Evolutionary conservation across 2,888 invertebrate genomes (phyloP).

Genomic region (Macroteleia sp.): DNA sequence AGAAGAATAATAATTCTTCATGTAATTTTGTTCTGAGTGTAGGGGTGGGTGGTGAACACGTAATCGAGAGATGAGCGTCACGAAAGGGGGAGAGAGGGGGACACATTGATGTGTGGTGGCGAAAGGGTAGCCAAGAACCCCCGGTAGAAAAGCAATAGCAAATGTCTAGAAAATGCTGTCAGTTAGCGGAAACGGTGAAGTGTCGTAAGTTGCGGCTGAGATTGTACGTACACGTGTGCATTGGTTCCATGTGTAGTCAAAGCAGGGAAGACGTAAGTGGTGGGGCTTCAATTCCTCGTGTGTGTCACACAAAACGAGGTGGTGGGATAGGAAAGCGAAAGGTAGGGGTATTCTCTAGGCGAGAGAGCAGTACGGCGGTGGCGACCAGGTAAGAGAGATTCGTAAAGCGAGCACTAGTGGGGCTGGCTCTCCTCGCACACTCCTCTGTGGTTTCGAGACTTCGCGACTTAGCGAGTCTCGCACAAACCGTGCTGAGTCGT

Average conservation of each 20-base stretch:
- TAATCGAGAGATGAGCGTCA: not conserved
- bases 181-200: constrained; percentile 49
- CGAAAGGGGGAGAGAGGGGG: constrained; percentile 14
- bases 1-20: no score
- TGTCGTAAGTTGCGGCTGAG: constrained; percentile 57
- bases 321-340: constrained; percentile 73
- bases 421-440: constrained; percentile 82
- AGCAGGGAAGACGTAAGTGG: constrained; percentile 56
- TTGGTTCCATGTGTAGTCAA: constrained; percentile 62
- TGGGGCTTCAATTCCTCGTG: constrained; percentile 71
- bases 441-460: constrained; percentile 74
- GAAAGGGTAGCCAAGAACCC: constrained; percentile 18
- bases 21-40: no score
- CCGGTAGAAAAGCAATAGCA: constrained; percentile 16
- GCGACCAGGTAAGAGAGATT: constrained; percentile 80
- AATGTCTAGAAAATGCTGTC: constrained; percentile 46
- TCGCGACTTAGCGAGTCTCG: constrained; percentile 67
- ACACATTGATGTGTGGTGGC: not conserved
- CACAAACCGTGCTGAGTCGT: constrained; percentile 55
- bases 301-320: constrained; percentile 72
- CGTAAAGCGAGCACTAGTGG: constrained; percentile 78
- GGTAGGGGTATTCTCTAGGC: constrained; percentile 79
- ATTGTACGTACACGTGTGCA: constrained; percentile 73
- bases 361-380: constrained; percentile 72
- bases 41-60: no score